Evolutionary conservation across 2,888 invertebrate species (phyloP).

Genomic region (Aspidapion aeneum): DNA sequence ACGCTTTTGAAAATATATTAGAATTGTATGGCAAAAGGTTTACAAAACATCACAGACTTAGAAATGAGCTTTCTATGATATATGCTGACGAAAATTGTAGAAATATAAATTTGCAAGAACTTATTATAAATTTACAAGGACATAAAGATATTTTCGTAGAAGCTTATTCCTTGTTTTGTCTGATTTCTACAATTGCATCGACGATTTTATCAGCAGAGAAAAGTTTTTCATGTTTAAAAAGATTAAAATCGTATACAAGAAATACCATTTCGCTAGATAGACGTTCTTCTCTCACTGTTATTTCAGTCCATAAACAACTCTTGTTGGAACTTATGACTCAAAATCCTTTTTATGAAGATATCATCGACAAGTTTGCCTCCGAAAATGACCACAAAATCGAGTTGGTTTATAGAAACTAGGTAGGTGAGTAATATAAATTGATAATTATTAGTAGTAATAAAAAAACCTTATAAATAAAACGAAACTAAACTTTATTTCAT

Average conservation of each 20-base stretch:
- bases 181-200: conserved; percentile 7
- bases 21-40: background rate
- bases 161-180: conserved; percentile 9
- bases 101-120: conserved; percentile 3
- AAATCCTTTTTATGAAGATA: no score
- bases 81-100: background rate
- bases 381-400: no score
- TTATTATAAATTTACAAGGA: conserved; percentile 3
- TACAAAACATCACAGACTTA: conserved; percentile 1
- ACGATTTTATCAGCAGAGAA: conserved; percentile 3
- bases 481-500: no score
- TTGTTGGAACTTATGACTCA: no score
- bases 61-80: conserved; percentile 2
- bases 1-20: conserved; percentile 4
- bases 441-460: no score
- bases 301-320: conserved; percentile 3
- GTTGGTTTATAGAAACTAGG: no score
- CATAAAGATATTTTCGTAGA: conserved; percentile 8
- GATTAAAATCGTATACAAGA: conserved; percentile 4
- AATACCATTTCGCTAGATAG: conserved; percentile 11
- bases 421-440: no score
- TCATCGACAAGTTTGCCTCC: no score
- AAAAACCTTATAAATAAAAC: no score
- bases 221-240: conserved; percentile 7
- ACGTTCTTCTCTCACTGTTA: background rate